A percentile compares a stretch with the other conserved stretches of the same genome.
Evolutionary conservation across 1,140 invertebrate genomes (phyloP).

Genomic region (Cyclina sinensis): DNA sequence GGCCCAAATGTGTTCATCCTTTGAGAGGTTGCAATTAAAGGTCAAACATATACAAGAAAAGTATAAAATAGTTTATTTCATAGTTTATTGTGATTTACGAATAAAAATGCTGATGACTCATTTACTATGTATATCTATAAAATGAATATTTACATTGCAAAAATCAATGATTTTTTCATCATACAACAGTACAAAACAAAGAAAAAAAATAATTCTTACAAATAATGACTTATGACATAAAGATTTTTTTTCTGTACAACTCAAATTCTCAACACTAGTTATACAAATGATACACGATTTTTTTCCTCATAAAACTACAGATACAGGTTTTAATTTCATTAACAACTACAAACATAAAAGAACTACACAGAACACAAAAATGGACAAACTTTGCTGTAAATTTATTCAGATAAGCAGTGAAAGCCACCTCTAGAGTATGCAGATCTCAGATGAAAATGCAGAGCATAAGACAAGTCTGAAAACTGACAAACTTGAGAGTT

Average conservation of each 20-base stretch:
- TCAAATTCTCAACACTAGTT: slow-evolving; percentile 35
- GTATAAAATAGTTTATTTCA: slow-evolving; percentile 42
- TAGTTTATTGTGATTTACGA: slow-evolving; percentile 68
- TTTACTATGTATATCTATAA: slow-evolving; percentile 68
- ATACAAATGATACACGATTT: slow-evolving; percentile 37
- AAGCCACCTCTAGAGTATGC: slow-evolving; percentile 32
- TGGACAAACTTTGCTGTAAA: slow-evolving; percentile 48
- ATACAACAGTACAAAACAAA: slow-evolving; percentile 62
- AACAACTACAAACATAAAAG: slow-evolving; percentile 52
- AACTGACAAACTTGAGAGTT: slow-evolving; percentile 18
- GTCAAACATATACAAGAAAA: slow-evolving; percentile 15
- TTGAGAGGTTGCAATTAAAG: neutral
- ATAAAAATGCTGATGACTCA: slow-evolving; percentile 70
- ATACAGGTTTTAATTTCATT: slow-evolving; percentile 4
- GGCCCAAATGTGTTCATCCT: slow-evolving; percentile 60
- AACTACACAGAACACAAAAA: slow-evolving; percentile 41
- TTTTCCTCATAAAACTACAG: slow-evolving; percentile 21
- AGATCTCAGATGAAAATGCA: slow-evolving; percentile 32
- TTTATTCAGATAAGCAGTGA: slow-evolving; percentile 1
- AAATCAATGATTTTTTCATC: slow-evolving; percentile 50
- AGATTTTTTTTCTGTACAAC: slow-evolving; percentile 68
- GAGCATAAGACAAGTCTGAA: slow-evolving; percentile 31
- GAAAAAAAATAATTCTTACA: slow-evolving; percentile 43
- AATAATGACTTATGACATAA: slow-evolving; percentile 49
- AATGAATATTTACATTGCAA: slow-evolving; percentile 64